Conservation (phyloP, 2,113 vertebrate species). For the Origma solitaria region DNA sequence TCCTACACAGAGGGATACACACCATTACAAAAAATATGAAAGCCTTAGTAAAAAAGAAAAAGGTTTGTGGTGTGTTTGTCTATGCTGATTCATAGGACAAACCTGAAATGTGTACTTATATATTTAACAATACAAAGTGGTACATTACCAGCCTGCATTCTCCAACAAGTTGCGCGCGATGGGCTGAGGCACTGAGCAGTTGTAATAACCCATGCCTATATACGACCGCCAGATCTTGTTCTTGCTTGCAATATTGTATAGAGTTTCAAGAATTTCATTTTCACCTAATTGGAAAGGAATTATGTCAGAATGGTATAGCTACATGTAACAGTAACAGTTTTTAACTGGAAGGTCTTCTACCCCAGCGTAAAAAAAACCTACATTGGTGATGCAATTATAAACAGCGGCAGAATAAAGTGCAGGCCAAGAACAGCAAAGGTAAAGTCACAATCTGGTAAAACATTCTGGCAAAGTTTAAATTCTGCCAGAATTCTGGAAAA, state of each 20-base stretch:
- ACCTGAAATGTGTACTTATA: background rate
- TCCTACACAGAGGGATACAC: background rate
- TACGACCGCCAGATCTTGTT: constrained; percentile 96
- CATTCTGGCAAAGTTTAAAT: background rate
- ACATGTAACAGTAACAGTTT: background rate
- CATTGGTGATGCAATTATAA: background rate
- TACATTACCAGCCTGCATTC: constrained; percentile 94
- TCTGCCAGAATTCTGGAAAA: background rate
- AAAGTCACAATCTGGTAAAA: background rate
- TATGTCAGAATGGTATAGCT: background rate
- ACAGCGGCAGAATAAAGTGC: background rate
- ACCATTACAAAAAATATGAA: background rate
- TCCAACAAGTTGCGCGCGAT: constrained; percentile 92
- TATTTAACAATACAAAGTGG: background rate
- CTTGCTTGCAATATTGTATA: constrained; percentile 86
- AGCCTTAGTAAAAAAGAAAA: background rate
- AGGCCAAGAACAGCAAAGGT: background rate
- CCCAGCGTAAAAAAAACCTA: background rate
- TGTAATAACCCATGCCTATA: constrained; percentile 98
- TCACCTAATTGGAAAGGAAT: constrained; percentile 80
- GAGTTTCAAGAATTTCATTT: constrained; percentile 88
- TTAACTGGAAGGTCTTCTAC: background rate
- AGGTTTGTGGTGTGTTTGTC: background rate
- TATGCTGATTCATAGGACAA: background rate
- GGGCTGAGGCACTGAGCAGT: constrained; percentile 88